Conservation (phyloP, 2,888 invertebrate genomes). For the Caenorhabditis japonica region DNA sequence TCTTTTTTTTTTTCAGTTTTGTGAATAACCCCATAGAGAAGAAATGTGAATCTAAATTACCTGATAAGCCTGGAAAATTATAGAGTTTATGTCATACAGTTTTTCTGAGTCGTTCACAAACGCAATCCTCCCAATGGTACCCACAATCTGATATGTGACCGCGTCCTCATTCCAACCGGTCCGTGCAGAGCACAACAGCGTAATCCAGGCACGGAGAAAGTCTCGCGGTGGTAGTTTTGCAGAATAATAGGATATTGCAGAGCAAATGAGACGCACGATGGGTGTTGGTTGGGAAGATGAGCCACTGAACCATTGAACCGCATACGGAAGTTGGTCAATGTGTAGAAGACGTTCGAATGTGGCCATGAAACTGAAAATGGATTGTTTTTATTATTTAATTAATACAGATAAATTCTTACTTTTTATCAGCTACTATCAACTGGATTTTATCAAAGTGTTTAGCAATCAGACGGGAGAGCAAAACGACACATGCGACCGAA, state of each 20-base stretch:
- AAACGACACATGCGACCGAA: conserved; percentile 54
- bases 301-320: conserved; percentile 70
- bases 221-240: conserved; percentile 43
- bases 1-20: too few relatives aligned
- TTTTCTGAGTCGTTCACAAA: conserved; percentile 63
- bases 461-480: conserved; percentile 54
- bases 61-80: conserved; percentile 64
- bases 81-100: conserved; percentile 59
- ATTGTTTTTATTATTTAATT: not conserved
- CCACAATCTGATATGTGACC: conserved; percentile 49
- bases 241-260: conserved; percentile 63
- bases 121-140: conserved; percentile 63
- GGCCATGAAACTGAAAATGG: conserved; percentile 65
- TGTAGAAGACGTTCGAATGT: conserved; percentile 71
- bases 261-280: conserved; percentile 66
- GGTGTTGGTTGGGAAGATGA: conserved; percentile 71
- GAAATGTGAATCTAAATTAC: conserved; percentile 41
- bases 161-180: conserved; percentile 60
- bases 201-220: conserved; percentile 58
- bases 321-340: conserved; percentile 72
- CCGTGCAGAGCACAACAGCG: conserved; percentile 51
- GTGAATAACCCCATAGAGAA: too few relatives aligned
- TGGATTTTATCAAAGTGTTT: conserved; percentile 45
- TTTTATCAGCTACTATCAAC: conserved; percentile 47
- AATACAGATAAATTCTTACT: conserved; percentile 18